Evolutionary conservation across 2,888 invertebrate species (phyloP).

Genomic region (Leptarthrus brevirostris): DNA sequence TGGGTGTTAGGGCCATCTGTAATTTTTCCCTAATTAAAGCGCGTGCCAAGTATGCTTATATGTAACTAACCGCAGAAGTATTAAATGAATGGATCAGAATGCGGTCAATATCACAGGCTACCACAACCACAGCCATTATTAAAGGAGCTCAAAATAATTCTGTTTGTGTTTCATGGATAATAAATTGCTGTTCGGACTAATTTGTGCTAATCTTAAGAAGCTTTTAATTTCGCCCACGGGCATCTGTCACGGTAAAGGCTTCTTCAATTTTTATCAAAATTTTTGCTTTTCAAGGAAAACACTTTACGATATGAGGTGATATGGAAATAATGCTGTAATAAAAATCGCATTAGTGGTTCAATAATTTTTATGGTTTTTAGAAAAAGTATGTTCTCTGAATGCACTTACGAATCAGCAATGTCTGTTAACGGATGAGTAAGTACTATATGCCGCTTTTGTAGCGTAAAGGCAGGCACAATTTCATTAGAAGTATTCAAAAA

Average conservation of each 20-base stretch:
- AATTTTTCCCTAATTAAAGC: slow-evolving; percentile 28
- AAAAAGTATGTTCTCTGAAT: too few species aligned
- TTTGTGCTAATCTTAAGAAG: slow-evolving; percentile 25
- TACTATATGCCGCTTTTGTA: too few species aligned
- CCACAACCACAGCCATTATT: slow-evolving; percentile 16
- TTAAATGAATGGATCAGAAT: slow-evolving; percentile 24
- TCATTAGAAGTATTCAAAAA: too few species aligned
- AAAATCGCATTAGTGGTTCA: too few species aligned
- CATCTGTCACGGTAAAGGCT: slow-evolving; percentile 8
- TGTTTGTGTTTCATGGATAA: slow-evolving; percentile 20
- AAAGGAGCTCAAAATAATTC: slow-evolving; percentile 32
- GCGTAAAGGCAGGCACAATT: too few species aligned
- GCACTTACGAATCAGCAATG: too few species aligned
- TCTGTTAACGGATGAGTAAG: too few species aligned
- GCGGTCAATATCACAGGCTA: slow-evolving; percentile 43
- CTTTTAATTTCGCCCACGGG: slow-evolving; percentile 29
- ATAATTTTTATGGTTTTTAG: too few species aligned
- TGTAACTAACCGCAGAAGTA: slow-evolving; percentile 36
- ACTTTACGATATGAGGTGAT: too few species aligned
- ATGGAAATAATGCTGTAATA: too few species aligned
- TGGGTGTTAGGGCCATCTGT: slow-evolving; percentile 30
- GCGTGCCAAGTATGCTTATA: slow-evolving; percentile 29
- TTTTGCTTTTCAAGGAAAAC: too few species aligned
- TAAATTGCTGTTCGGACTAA: slow-evolving; percentile 20
- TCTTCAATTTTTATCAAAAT: too few species aligned